A percentile compares a stretch with the other conserved stretches of the same genome.
Conservation (phyloP, 2,888 invertebrate species). For the Cryptus armator region DNA sequence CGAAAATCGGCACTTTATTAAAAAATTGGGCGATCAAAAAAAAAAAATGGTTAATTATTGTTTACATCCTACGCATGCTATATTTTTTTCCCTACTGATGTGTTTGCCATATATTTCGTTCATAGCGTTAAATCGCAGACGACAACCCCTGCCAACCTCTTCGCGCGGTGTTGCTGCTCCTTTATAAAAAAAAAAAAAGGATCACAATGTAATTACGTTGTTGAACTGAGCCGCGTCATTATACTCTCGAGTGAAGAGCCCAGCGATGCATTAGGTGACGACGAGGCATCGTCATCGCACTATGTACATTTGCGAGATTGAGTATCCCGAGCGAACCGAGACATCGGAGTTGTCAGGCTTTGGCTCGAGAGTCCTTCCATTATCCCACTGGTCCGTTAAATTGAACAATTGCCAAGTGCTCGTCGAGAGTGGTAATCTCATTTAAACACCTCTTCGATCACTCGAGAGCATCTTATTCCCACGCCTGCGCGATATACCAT, state of each 20-base stretch:
- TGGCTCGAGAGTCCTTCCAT: constrained; percentile 29
- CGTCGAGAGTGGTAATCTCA: constrained; percentile 36
- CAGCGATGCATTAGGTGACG: constrained; percentile 30
- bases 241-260: constrained; percentile 34
- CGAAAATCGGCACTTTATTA: no score
- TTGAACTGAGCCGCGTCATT: constrained; percentile 25
- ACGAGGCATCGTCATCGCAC: constrained; percentile 2
- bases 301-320: constrained; percentile 38
- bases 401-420: constrained; percentile 80
- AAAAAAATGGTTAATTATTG: no score
- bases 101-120: no score
- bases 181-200: background rate
- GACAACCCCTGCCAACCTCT: background rate
- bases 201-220: background rate
- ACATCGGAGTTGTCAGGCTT: constrained; percentile 54
- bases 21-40: no score
- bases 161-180: background rate
- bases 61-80: no score
- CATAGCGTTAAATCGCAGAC: no score
- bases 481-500: constrained; percentile 41
- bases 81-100: no score
- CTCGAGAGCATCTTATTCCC: constrained; percentile 56
- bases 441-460: constrained; percentile 61
- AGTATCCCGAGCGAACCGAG: constrained; percentile 56
- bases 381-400: constrained; percentile 72